A percentile compares a stretch with the other conserved stretches of the same genome.
These are phyloP conservation scores for silkworm (Bombyx mori) DNA, from an alignment of 1,140 invertebrate species.

Conservation along the genomic window ASM3026992v2 NC_085116.1:2020501-2021000, in stretches of 20 bases:
- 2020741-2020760: constrained; percentile 60
- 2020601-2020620: too few relatives aligned
- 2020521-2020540: too few relatives aligned
- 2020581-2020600: too few relatives aligned
- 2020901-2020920: not conserved
- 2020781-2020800: constrained; percentile 77
- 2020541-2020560: too few relatives aligned
- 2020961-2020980: constrained; percentile 20
- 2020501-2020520: too few relatives aligned
- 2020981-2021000: constrained; percentile 65
- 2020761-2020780: constrained; percentile 54
- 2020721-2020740: constrained; percentile 23
- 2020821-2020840: constrained; percentile 15
- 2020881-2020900: too few relatives aligned
- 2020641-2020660: too few relatives aligned
- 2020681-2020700: constrained; percentile 15
- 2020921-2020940: not conserved
- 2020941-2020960: too few relatives aligned
- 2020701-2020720: not conserved
- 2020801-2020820: constrained; percentile 61
- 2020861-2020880: too few relatives aligned
- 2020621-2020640: too few relatives aligned
- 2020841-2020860: not conserved
- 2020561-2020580: too few relatives aligned
- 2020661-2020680: not conserved